Conservation (phyloP, 1,140 invertebrate genomes). For the Galendromus occidentalis region DNA sequence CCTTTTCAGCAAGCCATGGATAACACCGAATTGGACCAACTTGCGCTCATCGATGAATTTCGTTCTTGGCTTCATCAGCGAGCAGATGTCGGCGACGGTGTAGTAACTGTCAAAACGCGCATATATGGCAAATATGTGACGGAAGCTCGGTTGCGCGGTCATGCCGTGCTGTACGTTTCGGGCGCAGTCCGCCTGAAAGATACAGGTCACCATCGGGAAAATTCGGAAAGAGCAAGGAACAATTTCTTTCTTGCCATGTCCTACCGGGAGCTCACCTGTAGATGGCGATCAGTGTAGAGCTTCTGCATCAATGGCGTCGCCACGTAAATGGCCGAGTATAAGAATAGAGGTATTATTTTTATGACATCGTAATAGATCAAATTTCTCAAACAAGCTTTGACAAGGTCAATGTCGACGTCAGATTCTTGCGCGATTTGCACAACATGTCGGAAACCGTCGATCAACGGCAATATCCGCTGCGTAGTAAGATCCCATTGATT, state of each 20-base stretch:
- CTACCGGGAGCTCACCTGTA: neutral
- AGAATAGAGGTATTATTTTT: constrained; percentile 65
- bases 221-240: neutral
- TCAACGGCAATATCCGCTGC: constrained; percentile 55
- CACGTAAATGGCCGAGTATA: constrained; percentile 81
- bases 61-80: neutral
- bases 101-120: constrained; percentile 1
- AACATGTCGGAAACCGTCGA: constrained; percentile 79
- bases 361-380: constrained; percentile 61
- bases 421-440: constrained; percentile 37
- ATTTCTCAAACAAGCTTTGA: constrained; percentile 85
- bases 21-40: constrained; percentile 70
- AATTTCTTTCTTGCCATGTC: neutral
- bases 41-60: constrained; percentile 49
- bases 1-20: constrained; percentile 39
- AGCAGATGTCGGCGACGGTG: constrained; percentile 1
- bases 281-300: constrained; percentile 19
- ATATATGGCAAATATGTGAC: neutral
- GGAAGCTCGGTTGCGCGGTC: neutral
- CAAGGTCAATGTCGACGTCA: constrained; percentile 76
- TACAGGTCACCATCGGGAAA: neutral
- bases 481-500: constrained; percentile 82
- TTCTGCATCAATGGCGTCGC: constrained; percentile 55
- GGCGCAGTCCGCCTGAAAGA: neutral
- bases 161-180: neutral